A percentile compares a stretch with the other conserved stretches of the same genome.
Evolutionary conservation across 2,888 invertebrate species (phyloP).

Genomic region (Daptonema setosum): DNA sequence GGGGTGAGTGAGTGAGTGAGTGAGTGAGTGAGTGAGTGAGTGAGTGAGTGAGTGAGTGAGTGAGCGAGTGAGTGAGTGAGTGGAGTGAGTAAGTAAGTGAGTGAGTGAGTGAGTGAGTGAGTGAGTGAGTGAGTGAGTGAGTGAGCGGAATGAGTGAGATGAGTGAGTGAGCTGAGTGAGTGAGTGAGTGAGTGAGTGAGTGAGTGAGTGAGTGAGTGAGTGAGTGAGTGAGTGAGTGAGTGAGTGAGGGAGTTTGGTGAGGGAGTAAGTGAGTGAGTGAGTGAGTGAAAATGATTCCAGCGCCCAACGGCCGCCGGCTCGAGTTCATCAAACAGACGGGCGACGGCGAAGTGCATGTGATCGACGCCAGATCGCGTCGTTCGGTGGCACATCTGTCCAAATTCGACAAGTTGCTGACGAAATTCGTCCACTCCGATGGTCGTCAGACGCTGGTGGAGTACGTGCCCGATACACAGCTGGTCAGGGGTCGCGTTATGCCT

Average conservation of each 20-base stretch:
- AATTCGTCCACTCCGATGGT: background rate
- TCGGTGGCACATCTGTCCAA: background rate
- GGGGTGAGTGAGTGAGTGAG: conserved; percentile 48
- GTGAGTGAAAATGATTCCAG: too few species aligned
- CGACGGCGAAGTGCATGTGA: too few species aligned
- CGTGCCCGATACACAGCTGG: background rate
- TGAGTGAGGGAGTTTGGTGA: too few species aligned
- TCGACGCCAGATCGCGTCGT: background rate
- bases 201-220: conserved; percentile 46
- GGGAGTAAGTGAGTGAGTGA: too few species aligned
- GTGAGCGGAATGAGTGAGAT: conserved; percentile 81
- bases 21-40: too few species aligned
- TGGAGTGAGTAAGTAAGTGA: too few species aligned
- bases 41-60: conserved; percentile 44
- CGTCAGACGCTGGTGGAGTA: background rate
- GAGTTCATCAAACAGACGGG: too few species aligned
- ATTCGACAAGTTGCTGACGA: background rate
- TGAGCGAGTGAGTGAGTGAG: too few species aligned
- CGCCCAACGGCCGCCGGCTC: background rate
- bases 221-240: conserved; percentile 46
- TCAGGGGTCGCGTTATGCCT: background rate
- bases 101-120: conserved; percentile 50
- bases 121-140: too few species aligned
- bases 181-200: conserved; percentile 40
- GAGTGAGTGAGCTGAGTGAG: conserved; percentile 66